Conservation (phyloP, 2,888 invertebrate species). For the Mechanitis mazaeus region DNA sequence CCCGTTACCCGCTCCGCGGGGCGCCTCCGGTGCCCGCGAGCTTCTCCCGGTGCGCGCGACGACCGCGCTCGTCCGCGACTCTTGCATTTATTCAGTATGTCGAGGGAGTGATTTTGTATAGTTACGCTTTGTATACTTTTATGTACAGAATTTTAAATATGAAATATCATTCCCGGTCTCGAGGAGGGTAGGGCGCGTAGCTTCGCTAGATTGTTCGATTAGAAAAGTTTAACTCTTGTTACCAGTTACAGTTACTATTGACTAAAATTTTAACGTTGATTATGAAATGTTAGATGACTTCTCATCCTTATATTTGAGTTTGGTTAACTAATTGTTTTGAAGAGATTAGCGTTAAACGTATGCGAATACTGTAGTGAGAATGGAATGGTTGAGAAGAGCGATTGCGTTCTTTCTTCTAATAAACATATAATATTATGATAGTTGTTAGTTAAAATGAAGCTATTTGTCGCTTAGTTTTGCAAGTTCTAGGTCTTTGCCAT, state of each 20-base stretch:
- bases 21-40: constrained; percentile 42
- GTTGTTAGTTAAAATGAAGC: constrained; percentile 66
- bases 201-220: constrained; percentile 30
- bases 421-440: constrained; percentile 48
- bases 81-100: constrained; percentile 70
- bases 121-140: constrained; percentile 61
- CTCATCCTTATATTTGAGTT: constrained; percentile 16
- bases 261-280: constrained; percentile 28
- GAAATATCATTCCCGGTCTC: constrained; percentile 66
- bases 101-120: constrained; percentile 67
- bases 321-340: constrained; percentile 18
- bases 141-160: constrained; percentile 69
- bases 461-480: constrained; percentile 72
- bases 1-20: constrained; percentile 56
- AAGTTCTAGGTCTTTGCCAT: constrained; percentile 75
- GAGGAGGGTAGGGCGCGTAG: constrained; percentile 26
- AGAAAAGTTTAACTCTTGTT: constrained; percentile 56
- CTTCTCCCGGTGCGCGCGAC: constrained; percentile 60
- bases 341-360: constrained; percentile 24
- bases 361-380: constrained; percentile 26
- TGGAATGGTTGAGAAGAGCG: constrained; percentile 30
- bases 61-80: constrained; percentile 56
- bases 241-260: constrained; percentile 71
- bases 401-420: constrained; percentile 35
- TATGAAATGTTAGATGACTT: constrained; percentile 11